phyloP scores from a whole-genome alignment of 2,113 vertebrate genomes.

The Tautogolabrus adspersus region DNA sequence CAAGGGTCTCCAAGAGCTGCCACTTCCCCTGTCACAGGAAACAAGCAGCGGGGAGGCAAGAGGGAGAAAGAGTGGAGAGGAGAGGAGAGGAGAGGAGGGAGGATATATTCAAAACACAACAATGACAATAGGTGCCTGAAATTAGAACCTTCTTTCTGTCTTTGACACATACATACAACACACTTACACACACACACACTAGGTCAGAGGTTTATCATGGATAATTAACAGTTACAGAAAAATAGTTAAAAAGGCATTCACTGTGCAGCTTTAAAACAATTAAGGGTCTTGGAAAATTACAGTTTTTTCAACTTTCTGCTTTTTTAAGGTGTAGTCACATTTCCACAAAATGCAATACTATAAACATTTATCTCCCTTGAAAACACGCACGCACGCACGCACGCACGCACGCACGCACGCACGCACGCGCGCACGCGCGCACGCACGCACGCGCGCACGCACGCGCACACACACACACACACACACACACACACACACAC shows the following conservation, averaged over 20 bases:
- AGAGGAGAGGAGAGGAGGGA: constrained; percentile 57
- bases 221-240: constrained; percentile 43
- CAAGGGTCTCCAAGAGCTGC: constrained; percentile 78
- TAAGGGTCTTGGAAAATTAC: constrained; percentile 34
- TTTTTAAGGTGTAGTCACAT: constrained; percentile 28
- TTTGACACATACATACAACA: constrained; percentile 20
- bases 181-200: constrained; percentile 1
- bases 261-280: constrained; percentile 16
- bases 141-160: constrained; percentile 54
- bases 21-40: constrained; percentile 83
- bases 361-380: constrained; percentile 14
- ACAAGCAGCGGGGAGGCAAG: constrained; percentile 74
- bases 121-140: constrained; percentile 75
- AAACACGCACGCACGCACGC: constrained; percentile 22
- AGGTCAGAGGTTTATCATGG: constrained; percentile 37
- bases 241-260: constrained; percentile 33
- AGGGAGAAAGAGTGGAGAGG: constrained; percentile 59
- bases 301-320: constrained; percentile 13
- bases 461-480: too few species aligned
- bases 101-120: constrained; percentile 77
- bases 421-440: too few species aligned
- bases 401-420: constrained; percentile 2
- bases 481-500: too few species aligned
- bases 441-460: constrained; percentile 18
- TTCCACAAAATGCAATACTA: constrained; percentile 33